Evolutionary conservation across 2,113 vertebrate species (phyloP).

Genomic region (Nothobranchius kuhntae): DNA sequence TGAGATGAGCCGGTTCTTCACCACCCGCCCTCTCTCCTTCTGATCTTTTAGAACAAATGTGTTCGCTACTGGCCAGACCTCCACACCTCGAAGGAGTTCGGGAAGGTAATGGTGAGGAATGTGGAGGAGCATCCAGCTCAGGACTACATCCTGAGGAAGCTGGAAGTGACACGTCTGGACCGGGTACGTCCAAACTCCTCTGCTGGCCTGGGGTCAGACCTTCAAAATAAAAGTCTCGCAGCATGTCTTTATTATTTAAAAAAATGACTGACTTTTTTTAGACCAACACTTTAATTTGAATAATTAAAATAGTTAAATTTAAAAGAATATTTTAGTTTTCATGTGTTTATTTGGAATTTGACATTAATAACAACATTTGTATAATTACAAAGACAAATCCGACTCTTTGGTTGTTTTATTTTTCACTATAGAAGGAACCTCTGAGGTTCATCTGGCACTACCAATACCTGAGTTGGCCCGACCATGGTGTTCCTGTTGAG

Average conservation of each 20-base stretch:
- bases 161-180: constrained; percentile 79
- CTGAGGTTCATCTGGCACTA: constrained; percentile 84
- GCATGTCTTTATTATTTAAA: not conserved
- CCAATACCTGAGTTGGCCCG: constrained; percentile 90
- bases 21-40: constrained; percentile 3
- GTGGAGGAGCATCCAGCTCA: constrained; percentile 80
- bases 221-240: constrained; percentile 18
- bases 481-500: constrained; percentile 88
- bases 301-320: not conserved
- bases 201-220: constrained; percentile 42
- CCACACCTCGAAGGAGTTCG: constrained; percentile 76
- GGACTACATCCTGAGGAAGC: constrained; percentile 83
- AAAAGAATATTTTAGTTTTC: not conserved
- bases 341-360: not conserved
- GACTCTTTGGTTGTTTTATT: fast-evolving
- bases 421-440: constrained; percentile 73
- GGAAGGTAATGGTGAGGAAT: constrained; percentile 76
- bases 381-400: not conserved
- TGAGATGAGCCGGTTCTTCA: constrained; percentile 46
- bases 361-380: no score
- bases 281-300: not conserved
- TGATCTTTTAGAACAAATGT: constrained; percentile 84
- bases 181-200: constrained; percentile 71
- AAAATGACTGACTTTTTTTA: not conserved
- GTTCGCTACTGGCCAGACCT: constrained; percentile 87